These are phyloP conservation scores for Tetragonula carbonaria DNA, from an alignment of 2,888 invertebrate genomes.

Conservation along the genomic window DNA sequence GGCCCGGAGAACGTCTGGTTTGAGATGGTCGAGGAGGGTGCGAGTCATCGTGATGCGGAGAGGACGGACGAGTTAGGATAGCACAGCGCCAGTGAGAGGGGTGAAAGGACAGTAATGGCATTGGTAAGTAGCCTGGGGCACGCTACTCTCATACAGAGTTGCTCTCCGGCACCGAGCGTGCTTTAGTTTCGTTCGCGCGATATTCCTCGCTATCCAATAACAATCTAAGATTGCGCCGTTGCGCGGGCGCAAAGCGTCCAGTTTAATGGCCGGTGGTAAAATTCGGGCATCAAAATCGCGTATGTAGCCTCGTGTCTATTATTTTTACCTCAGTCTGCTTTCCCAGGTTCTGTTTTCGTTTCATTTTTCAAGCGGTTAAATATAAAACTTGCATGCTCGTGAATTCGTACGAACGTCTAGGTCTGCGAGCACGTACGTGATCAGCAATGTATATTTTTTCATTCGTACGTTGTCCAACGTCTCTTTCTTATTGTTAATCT, in stretches of 20 bases:
- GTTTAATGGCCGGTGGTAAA: not conserved
- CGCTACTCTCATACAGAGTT: constrained; percentile 37
- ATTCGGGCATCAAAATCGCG: not conserved
- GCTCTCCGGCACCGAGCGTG: constrained; percentile 23
- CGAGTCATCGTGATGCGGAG: constrained; percentile 41
- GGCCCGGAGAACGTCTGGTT: constrained; percentile 53
- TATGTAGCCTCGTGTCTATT: not conserved
- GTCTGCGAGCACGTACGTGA: too few relatives aligned
- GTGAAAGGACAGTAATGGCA: constrained; percentile 66
- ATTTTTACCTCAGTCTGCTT: not conserved
- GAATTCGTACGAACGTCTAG: too few relatives aligned
- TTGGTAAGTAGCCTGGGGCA: constrained; percentile 64
- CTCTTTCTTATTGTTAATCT: too few relatives aligned
- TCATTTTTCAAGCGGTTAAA: not conserved
- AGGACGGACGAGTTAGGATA: constrained; percentile 35
- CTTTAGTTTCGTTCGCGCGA: constrained; percentile 38
- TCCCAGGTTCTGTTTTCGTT: not conserved
- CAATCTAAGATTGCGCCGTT: constrained; percentile 26
- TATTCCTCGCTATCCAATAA: constrained; percentile 31
- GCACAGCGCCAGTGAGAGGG: constrained; percentile 13
- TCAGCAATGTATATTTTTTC: too few relatives aligned
- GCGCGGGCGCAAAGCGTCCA: not conserved
- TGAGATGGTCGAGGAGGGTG: constrained; percentile 49
- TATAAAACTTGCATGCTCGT: too few relatives aligned
- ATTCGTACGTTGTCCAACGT: too few relatives aligned